Evolutionary conservation across 2,888 invertebrate genomes (phyloP).

Genomic region (Philhelius pedissequus): DNA sequence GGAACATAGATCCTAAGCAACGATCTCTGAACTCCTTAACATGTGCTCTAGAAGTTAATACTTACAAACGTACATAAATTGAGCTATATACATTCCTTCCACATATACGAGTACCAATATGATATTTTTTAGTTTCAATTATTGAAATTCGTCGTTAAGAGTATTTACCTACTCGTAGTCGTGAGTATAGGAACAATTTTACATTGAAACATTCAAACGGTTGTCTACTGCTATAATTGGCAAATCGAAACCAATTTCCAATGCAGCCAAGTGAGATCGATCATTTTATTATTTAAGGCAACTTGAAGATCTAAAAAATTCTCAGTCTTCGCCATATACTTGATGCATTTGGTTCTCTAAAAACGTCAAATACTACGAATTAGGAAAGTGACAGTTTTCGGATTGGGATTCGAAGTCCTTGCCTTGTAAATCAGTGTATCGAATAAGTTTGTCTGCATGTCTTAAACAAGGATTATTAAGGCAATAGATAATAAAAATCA

Average conservation of each 20-base stretch:
- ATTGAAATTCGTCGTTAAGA: neutral
- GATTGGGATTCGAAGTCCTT: neutral
- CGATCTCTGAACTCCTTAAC: slow-evolving; percentile 7
- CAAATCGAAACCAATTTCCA: slow-evolving; percentile 33
- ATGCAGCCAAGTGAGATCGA: slow-evolving; percentile 25
- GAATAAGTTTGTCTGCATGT: slow-evolving; percentile 13
- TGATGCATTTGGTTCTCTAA: slow-evolving; percentile 6
- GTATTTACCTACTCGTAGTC: neutral
- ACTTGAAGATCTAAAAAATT: slow-evolving; percentile 4
- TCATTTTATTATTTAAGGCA: slow-evolving; percentile 57
- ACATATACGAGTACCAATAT: slow-evolving; percentile 23
- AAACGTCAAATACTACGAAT: neutral
- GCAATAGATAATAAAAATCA: neutral
- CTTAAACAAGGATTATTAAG: slow-evolving; percentile 29
- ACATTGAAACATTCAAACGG: neutral
- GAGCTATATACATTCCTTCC: neutral
- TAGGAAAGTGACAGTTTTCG: neutral
- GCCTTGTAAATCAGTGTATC: neutral
- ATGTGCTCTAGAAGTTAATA: neutral
- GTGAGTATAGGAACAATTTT: neutral
- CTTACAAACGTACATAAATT: neutral
- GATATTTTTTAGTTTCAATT: slow-evolving; percentile 41
- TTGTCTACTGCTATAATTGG: slow-evolving; percentile 21
- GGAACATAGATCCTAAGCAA: neutral
- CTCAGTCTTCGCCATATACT: slow-evolving; percentile 50